These are phyloP conservation scores for Macropus fuliginosus DNA, from an alignment of 2,797 vertebrate genomes.

Conservation along the genomic window DNA sequence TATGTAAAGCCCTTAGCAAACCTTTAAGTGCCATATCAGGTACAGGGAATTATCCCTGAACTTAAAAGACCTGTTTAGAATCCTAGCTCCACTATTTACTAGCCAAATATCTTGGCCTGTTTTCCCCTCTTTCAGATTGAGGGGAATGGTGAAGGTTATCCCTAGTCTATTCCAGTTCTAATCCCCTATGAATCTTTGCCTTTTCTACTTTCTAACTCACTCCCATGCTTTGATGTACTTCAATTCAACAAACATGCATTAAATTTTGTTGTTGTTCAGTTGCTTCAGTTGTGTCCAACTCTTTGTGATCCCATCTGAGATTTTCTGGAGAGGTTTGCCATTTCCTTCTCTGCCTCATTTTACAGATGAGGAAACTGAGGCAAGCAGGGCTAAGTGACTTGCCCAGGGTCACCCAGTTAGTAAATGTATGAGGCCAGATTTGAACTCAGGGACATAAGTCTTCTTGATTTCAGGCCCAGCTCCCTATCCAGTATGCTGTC, in stretches of 20 bases:
- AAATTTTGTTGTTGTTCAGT: too few species aligned
- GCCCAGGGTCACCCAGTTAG: too few species aligned
- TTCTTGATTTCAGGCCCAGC: too few species aligned
- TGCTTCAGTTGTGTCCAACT: too few species aligned
- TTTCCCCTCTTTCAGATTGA: not conserved
- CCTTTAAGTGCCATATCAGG: not conserved
- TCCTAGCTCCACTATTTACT: not conserved
- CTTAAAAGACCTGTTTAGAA: not conserved
- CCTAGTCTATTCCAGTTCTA: not conserved
- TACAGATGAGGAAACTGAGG: too few species aligned
- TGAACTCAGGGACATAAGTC: too few species aligned
- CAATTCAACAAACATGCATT: not conserved
- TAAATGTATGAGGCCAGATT: too few species aligned
- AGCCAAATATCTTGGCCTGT: not conserved
- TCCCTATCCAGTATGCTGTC: too few species aligned
- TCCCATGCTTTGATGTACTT: not conserved
- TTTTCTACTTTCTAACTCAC: not conserved
- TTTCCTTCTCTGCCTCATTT: too few species aligned
- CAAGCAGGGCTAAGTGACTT: too few species aligned
- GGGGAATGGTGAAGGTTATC: not conserved
- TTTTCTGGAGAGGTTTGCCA: too few species aligned
- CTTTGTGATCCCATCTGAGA: too few species aligned
- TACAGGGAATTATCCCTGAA: not conserved
- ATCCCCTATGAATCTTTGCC: not conserved
- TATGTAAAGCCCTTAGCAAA: not conserved